Evolutionary conservation across 2,888 invertebrate species (phyloP).

Genomic region (Tetramorium bicarinatum): DNA sequence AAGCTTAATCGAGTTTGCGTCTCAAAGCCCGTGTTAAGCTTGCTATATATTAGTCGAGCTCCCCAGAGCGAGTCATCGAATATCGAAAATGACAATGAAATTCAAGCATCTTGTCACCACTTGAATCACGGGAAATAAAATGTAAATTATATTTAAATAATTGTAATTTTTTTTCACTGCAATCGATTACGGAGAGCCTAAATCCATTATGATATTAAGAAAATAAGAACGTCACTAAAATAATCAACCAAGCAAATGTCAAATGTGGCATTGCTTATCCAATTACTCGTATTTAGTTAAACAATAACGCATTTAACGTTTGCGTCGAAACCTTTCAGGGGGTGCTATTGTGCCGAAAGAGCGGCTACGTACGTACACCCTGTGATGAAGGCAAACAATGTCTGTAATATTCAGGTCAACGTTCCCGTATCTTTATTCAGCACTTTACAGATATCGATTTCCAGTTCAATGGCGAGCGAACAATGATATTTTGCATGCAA

Average conservation of each 20-base stretch:
- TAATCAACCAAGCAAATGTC: not conserved
- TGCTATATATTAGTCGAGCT: conserved; percentile 27
- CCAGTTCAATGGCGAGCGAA: not conserved
- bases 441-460: conserved; percentile 34
- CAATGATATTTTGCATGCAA: conserved; percentile 12
- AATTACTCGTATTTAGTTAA: conserved; percentile 28
- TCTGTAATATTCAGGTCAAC: conserved; percentile 50
- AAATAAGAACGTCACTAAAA: not conserved
- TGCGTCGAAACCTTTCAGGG: not conserved
- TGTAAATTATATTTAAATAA: not conserved
- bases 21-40: conserved; percentile 53
- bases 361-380: not conserved
- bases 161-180: not conserved
- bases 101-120: not conserved
- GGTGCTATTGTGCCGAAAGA: conserved; percentile 4
- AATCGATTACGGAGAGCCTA: not conserved
- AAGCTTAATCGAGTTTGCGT: conserved; percentile 67
- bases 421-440: conserved; percentile 45
- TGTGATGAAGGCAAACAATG: conserved; percentile 36
- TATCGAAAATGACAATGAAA: conserved; percentile 30
- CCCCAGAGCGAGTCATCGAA: conserved; percentile 29
- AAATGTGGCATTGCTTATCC: conserved; percentile 2
- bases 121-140: not conserved
- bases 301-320: conserved; percentile 18
- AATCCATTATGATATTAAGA: not conserved